Base-by-base conservation (phyloP, 2,888 invertebrate species). In the Tetrapedia diversipes region DNA sequence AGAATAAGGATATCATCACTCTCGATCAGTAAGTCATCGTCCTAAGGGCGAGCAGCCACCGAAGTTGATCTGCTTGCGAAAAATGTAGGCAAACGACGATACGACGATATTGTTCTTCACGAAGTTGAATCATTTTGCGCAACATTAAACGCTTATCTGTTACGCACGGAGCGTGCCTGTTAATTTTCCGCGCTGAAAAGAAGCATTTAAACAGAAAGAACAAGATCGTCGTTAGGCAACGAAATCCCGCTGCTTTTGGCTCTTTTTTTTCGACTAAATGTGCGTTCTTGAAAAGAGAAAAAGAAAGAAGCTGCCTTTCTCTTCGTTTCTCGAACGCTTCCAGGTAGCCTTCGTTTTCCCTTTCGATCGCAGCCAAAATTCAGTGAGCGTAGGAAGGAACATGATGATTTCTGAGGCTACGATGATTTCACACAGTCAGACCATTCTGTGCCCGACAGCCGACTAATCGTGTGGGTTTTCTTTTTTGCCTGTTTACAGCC, bases 21-120 rank as follows among this genome's bases (percentile, higher is more conserved):
- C 93, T 99, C 68, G 98, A 99, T 93, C 98, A 99, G 99, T 99
- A 94, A 97, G 97, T 96, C 59, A 54, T 72, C 56, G 11, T 2
- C 0, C 22, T 32, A 2, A 14, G 22, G 8, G 16, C 14, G 29
- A 29, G 16, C 7, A 19, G 7, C 6, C 6, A n/a, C 24, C 3
- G 4, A 54, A 6, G 19, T 32, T 19, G 8, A 32, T n/a, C 27
- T n/a, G 57, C 57, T 57, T 56, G 7, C 56, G 19, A 19, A 34
- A 14, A 10, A 32, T 11, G 19, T 2, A 8, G 0, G 19, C 10
- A 27, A n/a, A 8, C 4, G 29, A 2, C 7, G 16, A 1, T 2
- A n/a, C 32, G 10, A 37, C 34, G 53, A 54, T 37, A 22, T 54
- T 22, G 34, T 11, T 34, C 34, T 14, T 19, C 4, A 7, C 4